Conservation (phyloP, 92 coral and sea anemone genomes). For the Zoanthus sociatus region DNA sequence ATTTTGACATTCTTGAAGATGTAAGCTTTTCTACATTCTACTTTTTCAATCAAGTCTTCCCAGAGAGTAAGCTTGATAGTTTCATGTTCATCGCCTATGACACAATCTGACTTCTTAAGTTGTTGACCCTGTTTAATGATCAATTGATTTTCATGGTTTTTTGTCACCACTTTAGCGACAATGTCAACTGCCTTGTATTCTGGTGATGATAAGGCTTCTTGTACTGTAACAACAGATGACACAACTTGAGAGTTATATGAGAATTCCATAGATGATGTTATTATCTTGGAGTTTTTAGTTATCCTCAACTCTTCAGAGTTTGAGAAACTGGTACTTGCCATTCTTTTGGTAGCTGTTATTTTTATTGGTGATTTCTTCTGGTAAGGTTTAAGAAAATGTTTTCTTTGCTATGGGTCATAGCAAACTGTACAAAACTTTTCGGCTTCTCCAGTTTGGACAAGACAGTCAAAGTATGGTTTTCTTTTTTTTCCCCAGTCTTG, state of each 20-base stretch:
- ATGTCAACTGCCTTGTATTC: constrained; percentile 8
- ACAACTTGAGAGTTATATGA: constrained; percentile 38
- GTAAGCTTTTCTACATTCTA: constrained; percentile 40
- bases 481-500: constrained; percentile 9
- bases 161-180: constrained; percentile 24
- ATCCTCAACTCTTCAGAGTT: constrained; percentile 43
- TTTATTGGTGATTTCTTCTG: constrained; percentile 36
- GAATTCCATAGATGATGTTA: constrained; percentile 46
- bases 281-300: constrained; percentile 48
- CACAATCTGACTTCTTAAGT: constrained; percentile 26
- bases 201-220: constrained; percentile 29
- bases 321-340: constrained; percentile 16
- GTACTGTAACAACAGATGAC: background rate
- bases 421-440: constrained; percentile 27
- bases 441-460: constrained; percentile 31
- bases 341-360: background rate
- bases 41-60: constrained; percentile 39
- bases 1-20: constrained; percentile 19
- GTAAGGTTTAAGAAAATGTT: constrained; percentile 23
- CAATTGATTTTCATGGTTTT: constrained; percentile 23
- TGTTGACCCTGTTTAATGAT: constrained; percentile 28
- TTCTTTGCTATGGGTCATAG: constrained; percentile 6
- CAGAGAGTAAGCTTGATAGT: constrained; percentile 34
- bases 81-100: constrained; percentile 26
- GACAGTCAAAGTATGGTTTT: constrained; percentile 26